Base-by-base conservation (phyloP, 1,140 invertebrate species). In the Cydia strobilella region DNA sequence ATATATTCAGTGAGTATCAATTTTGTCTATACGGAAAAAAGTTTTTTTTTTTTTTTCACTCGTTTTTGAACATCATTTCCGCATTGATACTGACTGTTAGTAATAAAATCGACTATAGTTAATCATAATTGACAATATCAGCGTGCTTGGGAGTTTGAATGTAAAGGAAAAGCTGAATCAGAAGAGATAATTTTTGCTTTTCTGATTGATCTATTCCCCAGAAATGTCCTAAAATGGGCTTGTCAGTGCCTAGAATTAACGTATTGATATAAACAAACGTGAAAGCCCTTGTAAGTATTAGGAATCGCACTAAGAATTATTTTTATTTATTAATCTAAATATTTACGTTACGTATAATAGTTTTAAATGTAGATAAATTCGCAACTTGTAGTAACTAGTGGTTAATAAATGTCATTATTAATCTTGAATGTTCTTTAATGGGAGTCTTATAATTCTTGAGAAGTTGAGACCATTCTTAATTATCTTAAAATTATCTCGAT, bases 181-280 rank as follows among this genome's bases (percentile, higher is more conserved):
- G 18, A 59, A 23, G 20, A 59, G 20, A 59, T 23, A 51, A 51
- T 23, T 0, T 0, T 20, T 10, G 7, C 20, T 59, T 20, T 59
- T 59, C 20, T 59, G 54, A 23, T 59, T 59, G 1, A 23, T 12
- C 54, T 23, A 10, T 59, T 23, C 9, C n/a, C 5, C 31, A 25
- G 25, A n/a, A 35, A 39, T 31, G 27, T 35, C 65, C 65, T 35
- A 35, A 23, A 35, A n/a, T 18, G 27, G 31, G 65, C 35, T 35
- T 69, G 65, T 31, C 65, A 69, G 65, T 69, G 65, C 65, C 65
- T 69, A 69, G 65, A 69, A 18, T 69, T 39, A 69, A 69, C 54
- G 7, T 59, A 69, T 69, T 69, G 5, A 31, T 66, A 31, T 0
- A 66, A 23, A 35, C 27, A 31, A 66, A 12, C 27, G 63, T 31